phyloP scores from a whole-genome alignment of 1,140 invertebrate species.

The Augochlora pura region DNA sequence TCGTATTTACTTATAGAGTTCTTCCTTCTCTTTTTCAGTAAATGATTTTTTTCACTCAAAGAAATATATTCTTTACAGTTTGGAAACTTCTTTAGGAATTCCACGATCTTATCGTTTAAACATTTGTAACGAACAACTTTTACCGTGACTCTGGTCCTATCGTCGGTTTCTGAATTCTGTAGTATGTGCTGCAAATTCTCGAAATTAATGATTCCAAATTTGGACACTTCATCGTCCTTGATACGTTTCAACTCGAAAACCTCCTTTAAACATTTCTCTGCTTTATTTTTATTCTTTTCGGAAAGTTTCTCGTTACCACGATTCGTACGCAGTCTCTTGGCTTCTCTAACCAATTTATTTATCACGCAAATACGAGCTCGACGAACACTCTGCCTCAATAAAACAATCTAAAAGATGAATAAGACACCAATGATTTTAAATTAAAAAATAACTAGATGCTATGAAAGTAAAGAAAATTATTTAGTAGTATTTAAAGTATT shows the following conservation, averaged over 20 bases:
- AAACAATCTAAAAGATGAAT: constrained; percentile 70
- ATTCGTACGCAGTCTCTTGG: constrained; percentile 62
- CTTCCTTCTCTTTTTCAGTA: constrained; percentile 39
- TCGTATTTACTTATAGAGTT: too few relatives aligned
- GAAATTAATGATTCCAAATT: constrained; percentile 67
- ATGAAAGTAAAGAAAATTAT: too few relatives aligned
- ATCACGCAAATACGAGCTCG: constrained; percentile 65
- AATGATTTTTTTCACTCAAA: constrained; percentile 50
- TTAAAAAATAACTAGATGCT: constrained; percentile 2
- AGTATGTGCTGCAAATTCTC: constrained; percentile 61
- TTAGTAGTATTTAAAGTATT: too few relatives aligned
- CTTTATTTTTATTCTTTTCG: constrained; percentile 67
- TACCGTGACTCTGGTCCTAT: constrained; percentile 57
- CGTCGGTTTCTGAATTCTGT: constrained; percentile 47
- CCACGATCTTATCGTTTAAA: constrained; percentile 58
- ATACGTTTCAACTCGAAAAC: constrained; percentile 67
- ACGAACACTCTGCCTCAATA: constrained; percentile 67
- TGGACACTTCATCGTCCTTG: constrained; percentile 73
- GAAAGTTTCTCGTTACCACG: constrained; percentile 66
- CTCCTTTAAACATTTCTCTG: constrained; percentile 66
- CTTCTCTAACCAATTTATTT: constrained; percentile 68
- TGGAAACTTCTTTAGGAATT: constrained; percentile 73
- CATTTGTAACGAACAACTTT: constrained; percentile 63
- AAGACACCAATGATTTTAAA: neutral
- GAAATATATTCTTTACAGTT: constrained; percentile 63